These are phyloP conservation scores for Apotomis betuletana DNA, from an alignment of 2,888 invertebrate species.

Conservation along the genomic window DNA sequence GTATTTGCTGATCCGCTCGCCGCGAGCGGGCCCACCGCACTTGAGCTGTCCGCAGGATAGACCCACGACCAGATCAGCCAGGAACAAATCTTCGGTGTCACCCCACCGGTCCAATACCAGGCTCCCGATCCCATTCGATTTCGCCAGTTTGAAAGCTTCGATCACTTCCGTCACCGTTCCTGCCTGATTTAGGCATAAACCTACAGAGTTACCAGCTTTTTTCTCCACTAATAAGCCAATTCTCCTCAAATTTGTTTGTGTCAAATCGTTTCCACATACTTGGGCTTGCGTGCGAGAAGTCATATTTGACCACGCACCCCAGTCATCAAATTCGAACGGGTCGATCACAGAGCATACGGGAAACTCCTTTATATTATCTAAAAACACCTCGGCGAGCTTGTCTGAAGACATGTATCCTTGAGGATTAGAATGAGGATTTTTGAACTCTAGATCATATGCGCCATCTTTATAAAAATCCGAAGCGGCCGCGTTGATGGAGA, in stretches of 20 bases:
- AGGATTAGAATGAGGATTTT: conserved; percentile 95
- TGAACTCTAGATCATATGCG: conserved; percentile 97
- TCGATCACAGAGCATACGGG: conserved; percentile 97
- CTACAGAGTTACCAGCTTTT: conserved; percentile 96
- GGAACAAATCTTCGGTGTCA: conserved; percentile 99
- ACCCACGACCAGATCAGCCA: conserved; percentile 98
- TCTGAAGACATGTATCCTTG: conserved; percentile 91
- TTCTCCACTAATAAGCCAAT: conserved; percentile 96
- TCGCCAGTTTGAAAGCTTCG: conserved; percentile 94
- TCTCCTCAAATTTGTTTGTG: conserved; percentile 94
- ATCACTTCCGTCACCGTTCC: conserved; percentile 99
- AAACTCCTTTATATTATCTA: conserved; percentile 94
- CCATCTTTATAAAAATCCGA: conserved; percentile 95
- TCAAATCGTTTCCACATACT: conserved; percentile 96
- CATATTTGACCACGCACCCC: conserved; percentile 96
- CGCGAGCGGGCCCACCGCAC: conserved; percentile 98
- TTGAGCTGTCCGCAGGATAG: conserved; percentile 99
- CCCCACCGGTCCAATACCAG: conserved; percentile 87
- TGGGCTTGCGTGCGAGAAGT: conserved; percentile 88
- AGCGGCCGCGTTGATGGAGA: conserved; percentile 98
- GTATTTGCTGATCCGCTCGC: conserved; percentile 98
- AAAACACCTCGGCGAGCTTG: conserved; percentile 92
- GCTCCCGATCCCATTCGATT: conserved; percentile 97
- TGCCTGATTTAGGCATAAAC: conserved; percentile 98
- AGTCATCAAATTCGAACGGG: conserved; percentile 98